Evolutionary conservation across 2,113 vertebrate species (phyloP).

Genomic region (Engraulis encrasicolus): DNA sequence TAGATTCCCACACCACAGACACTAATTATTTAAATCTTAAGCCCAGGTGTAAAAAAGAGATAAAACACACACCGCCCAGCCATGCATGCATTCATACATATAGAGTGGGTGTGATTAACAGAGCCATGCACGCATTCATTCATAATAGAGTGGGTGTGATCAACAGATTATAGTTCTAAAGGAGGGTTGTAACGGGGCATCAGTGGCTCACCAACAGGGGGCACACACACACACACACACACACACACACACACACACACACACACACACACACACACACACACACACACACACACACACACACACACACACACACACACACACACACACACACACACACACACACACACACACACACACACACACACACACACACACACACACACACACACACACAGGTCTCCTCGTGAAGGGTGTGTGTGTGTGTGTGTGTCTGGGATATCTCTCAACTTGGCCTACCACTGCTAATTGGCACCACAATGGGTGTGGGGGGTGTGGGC

Average conservation of each 20-base stretch:
- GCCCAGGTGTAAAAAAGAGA: not conserved
- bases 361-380: too few relatives aligned
- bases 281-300: too few relatives aligned
- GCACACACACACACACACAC: slow-evolving; percentile 30
- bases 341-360: too few relatives aligned
- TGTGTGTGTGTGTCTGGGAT: too few relatives aligned
- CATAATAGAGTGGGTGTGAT: not conserved
- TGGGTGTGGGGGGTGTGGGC: slow-evolving; percentile 28
- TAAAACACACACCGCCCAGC: not conserved
- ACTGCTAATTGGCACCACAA: slow-evolving; percentile 39
- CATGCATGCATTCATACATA: not conserved
- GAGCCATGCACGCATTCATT: not conserved
- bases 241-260: slow-evolving; percentile 19
- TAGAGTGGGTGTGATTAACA: not conserved
- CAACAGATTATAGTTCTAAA: not conserved
- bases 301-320: too few relatives aligned
- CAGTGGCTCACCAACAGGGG: not conserved
- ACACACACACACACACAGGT: too few relatives aligned
- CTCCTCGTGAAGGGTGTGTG: too few relatives aligned
- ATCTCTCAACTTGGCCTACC: slow-evolving; percentile 14
- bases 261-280: too few relatives aligned
- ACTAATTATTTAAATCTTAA: not conserved
- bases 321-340: too few relatives aligned
- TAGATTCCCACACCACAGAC: not conserved
- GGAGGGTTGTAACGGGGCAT: not conserved